phyloP scores from a whole-genome alignment of 2,888 invertebrate genomes.

The Nemoura dubitans region DNA sequence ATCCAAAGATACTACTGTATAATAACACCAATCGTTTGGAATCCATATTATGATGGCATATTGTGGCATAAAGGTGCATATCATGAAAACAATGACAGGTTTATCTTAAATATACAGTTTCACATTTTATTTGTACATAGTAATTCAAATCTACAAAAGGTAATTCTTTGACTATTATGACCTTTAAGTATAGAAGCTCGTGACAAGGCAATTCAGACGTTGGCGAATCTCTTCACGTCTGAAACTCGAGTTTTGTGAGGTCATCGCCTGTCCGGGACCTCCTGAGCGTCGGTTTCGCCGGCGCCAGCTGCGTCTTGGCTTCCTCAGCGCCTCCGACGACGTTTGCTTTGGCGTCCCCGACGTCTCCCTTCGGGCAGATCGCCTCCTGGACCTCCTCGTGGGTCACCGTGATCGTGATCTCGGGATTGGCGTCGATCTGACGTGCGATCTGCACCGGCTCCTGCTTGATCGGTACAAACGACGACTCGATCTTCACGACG shows the following conservation, averaged over 20 bases:
- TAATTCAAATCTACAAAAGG: neutral
- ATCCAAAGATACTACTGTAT: too few species aligned
- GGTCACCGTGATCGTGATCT: neutral
- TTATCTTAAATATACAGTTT: neutral
- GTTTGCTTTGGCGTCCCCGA: neutral
- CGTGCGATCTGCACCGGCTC: neutral
- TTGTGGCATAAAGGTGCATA: too few species aligned
- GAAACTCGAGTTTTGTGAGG: neutral
- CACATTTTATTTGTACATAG: neutral
- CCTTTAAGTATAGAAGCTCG: neutral
- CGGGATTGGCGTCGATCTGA: neutral
- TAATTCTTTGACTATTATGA: neutral
- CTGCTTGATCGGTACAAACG: neutral
- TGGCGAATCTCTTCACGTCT: neutral
- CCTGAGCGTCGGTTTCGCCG: neutral
- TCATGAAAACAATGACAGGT: too few species aligned
- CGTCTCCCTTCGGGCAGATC: neutral
- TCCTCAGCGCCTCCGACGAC: neutral
- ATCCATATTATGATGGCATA: too few species aligned
- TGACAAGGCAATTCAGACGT: neutral
- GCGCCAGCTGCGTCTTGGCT: neutral
- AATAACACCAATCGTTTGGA: too few species aligned
- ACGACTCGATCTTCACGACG: constrained; percentile 7
- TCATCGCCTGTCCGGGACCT: neutral
- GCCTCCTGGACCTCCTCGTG: neutral